A percentile compares a stretch with the other conserved stretches of the same genome.
Evolutionary conservation across 2,797 vertebrate genomes (phyloP).

Genomic region (Kryptolebias ocellatus): DNA sequence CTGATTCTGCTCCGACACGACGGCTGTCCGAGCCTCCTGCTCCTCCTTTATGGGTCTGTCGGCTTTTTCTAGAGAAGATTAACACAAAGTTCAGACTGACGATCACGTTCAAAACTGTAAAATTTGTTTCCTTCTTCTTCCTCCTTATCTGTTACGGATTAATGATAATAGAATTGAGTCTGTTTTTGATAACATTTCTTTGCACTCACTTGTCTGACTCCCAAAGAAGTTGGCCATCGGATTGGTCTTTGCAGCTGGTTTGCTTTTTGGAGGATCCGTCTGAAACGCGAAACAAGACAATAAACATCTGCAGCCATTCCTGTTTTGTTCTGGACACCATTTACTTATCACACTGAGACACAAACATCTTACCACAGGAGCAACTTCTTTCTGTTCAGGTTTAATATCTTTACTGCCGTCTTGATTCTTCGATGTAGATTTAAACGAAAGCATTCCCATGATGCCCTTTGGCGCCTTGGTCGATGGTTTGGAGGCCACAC

Average conservation of each 20-base stretch:
- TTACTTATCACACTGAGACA: not conserved
- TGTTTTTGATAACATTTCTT: too few species aligned
- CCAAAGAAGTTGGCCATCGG: slow-evolving; percentile 90
- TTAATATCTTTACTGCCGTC: slow-evolving; percentile 80
- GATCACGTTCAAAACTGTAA: too few species aligned
- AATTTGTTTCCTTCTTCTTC: too few species aligned
- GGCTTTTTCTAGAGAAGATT: slow-evolving; percentile 69
- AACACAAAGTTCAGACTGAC: too few species aligned
- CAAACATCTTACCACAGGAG: slow-evolving; percentile 60
- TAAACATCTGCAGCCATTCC: not conserved
- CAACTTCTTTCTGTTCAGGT: slow-evolving; percentile 79
- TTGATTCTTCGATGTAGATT: slow-evolving; percentile 77
- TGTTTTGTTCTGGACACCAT: not conserved
- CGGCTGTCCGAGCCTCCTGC: slow-evolving; percentile 51
- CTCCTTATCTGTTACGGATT: too few species aligned
- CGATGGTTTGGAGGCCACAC: slow-evolving; percentile 60
- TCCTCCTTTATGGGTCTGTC: slow-evolving; percentile 84
- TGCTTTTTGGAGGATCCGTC: slow-evolving; percentile 82
- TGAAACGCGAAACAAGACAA: slow-evolving; percentile 52
- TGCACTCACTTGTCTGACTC: slow-evolving; percentile 87
- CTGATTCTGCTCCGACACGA: slow-evolving; percentile 27
- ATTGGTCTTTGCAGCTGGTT: slow-evolving; percentile 79
- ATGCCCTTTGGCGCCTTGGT: slow-evolving; percentile 86
- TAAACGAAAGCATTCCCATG: slow-evolving; percentile 91
- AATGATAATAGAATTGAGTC: too few species aligned